A percentile compares a stretch with the other conserved stretches of the same genome.
phyloP scores from a whole-genome alignment of 1,140 invertebrate species.

The Rhopalosiphum padi region DNA sequence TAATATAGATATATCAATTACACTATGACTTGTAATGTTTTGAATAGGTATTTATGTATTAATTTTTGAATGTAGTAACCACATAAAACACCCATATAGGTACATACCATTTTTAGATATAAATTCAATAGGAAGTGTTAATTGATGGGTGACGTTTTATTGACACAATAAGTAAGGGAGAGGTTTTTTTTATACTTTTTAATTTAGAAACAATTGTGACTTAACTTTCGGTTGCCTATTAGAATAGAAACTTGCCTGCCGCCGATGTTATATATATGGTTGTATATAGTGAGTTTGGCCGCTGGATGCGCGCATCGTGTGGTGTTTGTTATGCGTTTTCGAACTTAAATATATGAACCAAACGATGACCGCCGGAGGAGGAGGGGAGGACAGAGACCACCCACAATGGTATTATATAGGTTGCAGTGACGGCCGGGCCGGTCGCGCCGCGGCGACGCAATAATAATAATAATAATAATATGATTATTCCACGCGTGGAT shows the following conservation, averaged over 20 bases:
- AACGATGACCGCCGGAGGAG: background rate
- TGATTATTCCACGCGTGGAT: background rate
- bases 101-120: too few species aligned
- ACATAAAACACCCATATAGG: too few species aligned
- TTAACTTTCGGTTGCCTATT: background rate
- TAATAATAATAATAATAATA: constrained; percentile 46
- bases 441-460: constrained; percentile 12
- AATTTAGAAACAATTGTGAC: background rate
- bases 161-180: background rate
- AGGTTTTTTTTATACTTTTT: background rate
- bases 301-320: background rate
- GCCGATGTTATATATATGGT: background rate
- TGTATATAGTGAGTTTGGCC: background rate
- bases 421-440: constrained; percentile 6
- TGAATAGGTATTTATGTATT: background rate
- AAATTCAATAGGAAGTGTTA: too few species aligned
- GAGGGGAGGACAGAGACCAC: constrained; percentile 35
- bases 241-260: background rate
- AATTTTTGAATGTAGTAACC: background rate
- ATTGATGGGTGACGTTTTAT: background rate
- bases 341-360: constrained; percentile 43
- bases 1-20: background rate
- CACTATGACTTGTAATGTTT: background rate
- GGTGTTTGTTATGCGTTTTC: background rate
- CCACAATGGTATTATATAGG: constrained; percentile 41